Evolutionary conservation across 1,140 invertebrate species (phyloP), one percentile per base, ranked within the genome.

Genomic region (Drosophila sucinea): DNA sequence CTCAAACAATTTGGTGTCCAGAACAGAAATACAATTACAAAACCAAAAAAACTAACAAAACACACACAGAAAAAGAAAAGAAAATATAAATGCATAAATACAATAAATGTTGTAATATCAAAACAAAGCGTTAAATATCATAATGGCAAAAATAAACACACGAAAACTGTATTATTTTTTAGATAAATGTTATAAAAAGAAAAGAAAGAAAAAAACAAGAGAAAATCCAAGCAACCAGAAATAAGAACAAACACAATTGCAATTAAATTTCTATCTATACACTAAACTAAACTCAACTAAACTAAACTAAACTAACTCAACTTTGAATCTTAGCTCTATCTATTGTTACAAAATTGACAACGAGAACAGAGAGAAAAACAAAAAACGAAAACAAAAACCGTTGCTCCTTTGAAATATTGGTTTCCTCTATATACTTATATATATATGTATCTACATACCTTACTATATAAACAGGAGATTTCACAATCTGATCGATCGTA

Each of bases 161-260:
- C 6, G 35, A 56, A 72, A 54, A 67, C 62, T 64, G 71, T 71
- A 77, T 86, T 86, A 86, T 86, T 86, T 86, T 86, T 86, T 86
- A 75, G 82, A 86, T 67, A 82, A 87, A 73, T 79, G 82, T 87
- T 71, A 78, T 70, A 25, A 51, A 51, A 51, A 51, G 17, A 17
- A 17, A 17, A 17, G 17, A 17, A 17, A 17, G 17, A 17, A 17
- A 17, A 17, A 17, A 17, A 17, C 17, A 17, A 17, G 17, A 17
- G 17, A 17, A 17, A 17, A 27, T 51, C 44, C 23, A 51, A 44
- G 25, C 44, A 51, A 51, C 44, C 7, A 27, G n/a, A 51, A 51
- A 17, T 7, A 27, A 51, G 5, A 25, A 47, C 6, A 47, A 47
- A 47, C 23, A 67, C 58, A 60, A 64, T 51, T 77, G 35, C 58